Percentiles rank a stretch among this genome's conserved stretches.
Conservation (phyloP, 2,888 invertebrate species). For the Toxonevra muliebris region DNA sequence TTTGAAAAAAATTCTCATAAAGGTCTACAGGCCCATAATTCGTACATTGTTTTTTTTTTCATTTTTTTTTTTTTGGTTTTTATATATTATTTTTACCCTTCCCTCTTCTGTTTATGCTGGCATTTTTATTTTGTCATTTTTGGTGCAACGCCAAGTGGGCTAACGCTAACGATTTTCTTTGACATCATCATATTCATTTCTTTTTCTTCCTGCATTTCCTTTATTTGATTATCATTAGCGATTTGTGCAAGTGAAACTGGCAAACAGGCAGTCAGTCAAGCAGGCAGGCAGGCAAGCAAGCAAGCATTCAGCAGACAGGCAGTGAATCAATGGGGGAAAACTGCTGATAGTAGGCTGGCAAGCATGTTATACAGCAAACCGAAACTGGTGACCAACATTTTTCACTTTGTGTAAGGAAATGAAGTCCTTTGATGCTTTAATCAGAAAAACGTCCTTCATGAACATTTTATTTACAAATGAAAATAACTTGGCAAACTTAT, state of each 20-base stretch:
- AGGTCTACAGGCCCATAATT: slow-evolving; percentile 6
- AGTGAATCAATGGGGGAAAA: background rate
- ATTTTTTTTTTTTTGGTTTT: slow-evolving; percentile 28
- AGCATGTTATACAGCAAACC: too few relatives aligned
- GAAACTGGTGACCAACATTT: too few relatives aligned
- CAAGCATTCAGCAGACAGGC: background rate
- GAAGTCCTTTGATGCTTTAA: too few relatives aligned
- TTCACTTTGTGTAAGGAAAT: too few relatives aligned
- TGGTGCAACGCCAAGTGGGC: slow-evolving; percentile 21
- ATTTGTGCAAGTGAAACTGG: background rate
- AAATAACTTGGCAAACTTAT: too few relatives aligned
- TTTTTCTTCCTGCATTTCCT: slow-evolving; percentile 14
- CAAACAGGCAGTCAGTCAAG: background rate
- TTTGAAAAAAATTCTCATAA: background rate
- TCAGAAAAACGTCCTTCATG: too few relatives aligned
- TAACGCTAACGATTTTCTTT: slow-evolving; percentile 14
- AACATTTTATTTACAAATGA: too few relatives aligned
- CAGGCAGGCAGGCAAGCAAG: background rate
- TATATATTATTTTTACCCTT: slow-evolving; percentile 12
- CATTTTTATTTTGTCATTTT: slow-evolving; percentile 12
- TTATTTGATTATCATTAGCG: slow-evolving; percentile 19
- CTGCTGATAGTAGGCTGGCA: background rate
- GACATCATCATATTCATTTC: slow-evolving; percentile 7
- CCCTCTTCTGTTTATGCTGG: background rate
- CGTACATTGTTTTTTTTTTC: slow-evolving; percentile 13